Evolutionary conservation across 2,888 invertebrate genomes (phyloP).

Genomic region (Lasioglossum villosulum): DNA sequence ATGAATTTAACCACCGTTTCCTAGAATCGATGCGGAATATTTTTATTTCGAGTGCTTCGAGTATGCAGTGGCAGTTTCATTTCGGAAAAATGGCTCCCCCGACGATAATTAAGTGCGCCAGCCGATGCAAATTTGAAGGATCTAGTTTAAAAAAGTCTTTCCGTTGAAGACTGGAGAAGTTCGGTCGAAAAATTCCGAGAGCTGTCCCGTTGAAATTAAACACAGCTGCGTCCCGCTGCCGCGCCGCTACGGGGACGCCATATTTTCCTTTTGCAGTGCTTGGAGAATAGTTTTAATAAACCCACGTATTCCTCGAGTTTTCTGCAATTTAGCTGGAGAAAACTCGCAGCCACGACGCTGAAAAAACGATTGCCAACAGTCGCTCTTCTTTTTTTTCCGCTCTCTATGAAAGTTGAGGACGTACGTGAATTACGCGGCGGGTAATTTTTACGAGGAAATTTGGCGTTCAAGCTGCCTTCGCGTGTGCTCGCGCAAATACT

Average conservation of each 20-base stretch:
- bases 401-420: neutral
- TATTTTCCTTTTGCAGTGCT: neutral
- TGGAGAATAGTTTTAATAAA: slow-evolving; percentile 20
- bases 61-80: neutral
- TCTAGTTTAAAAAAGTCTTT: slow-evolving; percentile 9
- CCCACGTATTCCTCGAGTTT: slow-evolving; percentile 13
- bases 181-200: slow-evolving; percentile 16
- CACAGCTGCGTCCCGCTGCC: neutral
- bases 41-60: too few relatives aligned
- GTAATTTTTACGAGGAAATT: neutral
- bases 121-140: neutral
- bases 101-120: neutral
- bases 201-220: slow-evolving; percentile 39
- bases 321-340: neutral
- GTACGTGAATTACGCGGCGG: neutral
- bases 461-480: neutral
- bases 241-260: neutral
- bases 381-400: neutral
- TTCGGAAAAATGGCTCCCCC: neutral
- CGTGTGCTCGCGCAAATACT: neutral
- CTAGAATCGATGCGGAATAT: too few relatives aligned
- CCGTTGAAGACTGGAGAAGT: neutral
- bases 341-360: neutral
- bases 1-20: too few relatives aligned
- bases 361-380: neutral